Evolutionary conservation across 2,888 invertebrate species (phyloP), one percentile per base, ranked within the genome.

Genomic region (Lordiphosa andalusiaca): DNA sequence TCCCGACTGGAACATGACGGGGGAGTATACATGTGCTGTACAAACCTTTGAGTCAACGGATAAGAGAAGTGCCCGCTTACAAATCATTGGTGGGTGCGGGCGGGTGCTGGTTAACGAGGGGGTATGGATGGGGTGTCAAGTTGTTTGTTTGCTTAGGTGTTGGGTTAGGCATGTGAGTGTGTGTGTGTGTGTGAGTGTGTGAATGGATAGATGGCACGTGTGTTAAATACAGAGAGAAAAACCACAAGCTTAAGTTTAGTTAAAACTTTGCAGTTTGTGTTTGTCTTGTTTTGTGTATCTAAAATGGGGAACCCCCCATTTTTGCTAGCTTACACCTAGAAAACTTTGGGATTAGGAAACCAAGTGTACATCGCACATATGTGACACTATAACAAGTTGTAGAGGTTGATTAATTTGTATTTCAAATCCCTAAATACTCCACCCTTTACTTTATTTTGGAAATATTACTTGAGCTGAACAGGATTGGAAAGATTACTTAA

Each of bases 1-100:
- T 67, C 90, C 90, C 62, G 87, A 89, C 80, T 89, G 89, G 89
- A 90, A 90, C 83, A 88, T 90, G 88, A 89, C 90, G 54, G 90
- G 90, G 48, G 89, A 90, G 74, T 90, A 90, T 65, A 88, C 89
- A 55, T 90, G 90, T 83, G 86, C 88, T 53, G 90, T 90, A 56
- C 89, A 90, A 77, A 89, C 90, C 55, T 88, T 88, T 68, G 88
- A 89, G 78, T 89, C 90, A 38, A 88, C 89, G 67, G 90, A 90
- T 76, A 89, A 88, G 76, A 87, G 86, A 72, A 88, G 89, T 80
- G 85, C 88, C 73, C 85, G 87, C 70, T 78, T 90, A 75, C 90
- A 89, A 86, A 88, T 90, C 75, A 89, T 90, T 85, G 89, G 89
- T 89, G 77, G 53, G 72, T 63, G 60, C 46, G 40, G 37, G 36